Conservation (phyloP, 2,113 vertebrate species). For the Passer montanus region DNA sequence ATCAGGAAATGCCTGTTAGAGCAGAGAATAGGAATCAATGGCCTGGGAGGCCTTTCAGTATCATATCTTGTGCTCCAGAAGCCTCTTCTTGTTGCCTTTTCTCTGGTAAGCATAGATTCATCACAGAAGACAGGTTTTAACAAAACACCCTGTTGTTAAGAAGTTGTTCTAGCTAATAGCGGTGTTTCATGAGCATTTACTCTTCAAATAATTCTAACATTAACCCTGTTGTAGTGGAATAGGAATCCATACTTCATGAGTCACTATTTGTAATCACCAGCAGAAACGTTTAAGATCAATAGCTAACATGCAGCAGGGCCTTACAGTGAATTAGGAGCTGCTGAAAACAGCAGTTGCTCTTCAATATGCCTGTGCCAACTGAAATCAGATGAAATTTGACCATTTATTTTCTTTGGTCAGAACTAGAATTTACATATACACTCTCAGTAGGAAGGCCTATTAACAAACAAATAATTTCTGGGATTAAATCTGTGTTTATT, state of each 20-base stretch:
- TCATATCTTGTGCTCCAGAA: neutral
- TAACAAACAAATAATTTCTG: neutral
- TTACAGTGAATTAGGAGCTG: neutral
- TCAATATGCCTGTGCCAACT: neutral
- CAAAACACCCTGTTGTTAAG: neutral
- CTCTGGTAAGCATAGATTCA: neutral
- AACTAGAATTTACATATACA: neutral
- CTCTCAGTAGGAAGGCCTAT: accelerated
- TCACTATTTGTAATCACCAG: neutral
- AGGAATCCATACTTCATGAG: neutral
- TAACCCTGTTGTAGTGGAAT: neutral
- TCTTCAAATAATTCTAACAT: conserved; percentile 2
- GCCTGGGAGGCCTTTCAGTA: neutral
- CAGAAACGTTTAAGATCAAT: neutral
- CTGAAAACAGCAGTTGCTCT: neutral
- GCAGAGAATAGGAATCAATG: neutral
- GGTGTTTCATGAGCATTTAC: neutral
- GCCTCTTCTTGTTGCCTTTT: neutral
- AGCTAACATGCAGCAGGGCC: neutral
- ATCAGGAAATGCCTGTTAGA: neutral
- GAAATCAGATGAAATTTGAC: neutral
- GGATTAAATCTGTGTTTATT: neutral
- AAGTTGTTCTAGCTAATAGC: neutral
- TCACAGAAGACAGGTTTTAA: neutral
- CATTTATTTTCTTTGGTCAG: neutral